Evolutionary conservation across 2,797 vertebrate species (phyloP).

Genomic region (Enteromius unitaeniatus): DNA sequence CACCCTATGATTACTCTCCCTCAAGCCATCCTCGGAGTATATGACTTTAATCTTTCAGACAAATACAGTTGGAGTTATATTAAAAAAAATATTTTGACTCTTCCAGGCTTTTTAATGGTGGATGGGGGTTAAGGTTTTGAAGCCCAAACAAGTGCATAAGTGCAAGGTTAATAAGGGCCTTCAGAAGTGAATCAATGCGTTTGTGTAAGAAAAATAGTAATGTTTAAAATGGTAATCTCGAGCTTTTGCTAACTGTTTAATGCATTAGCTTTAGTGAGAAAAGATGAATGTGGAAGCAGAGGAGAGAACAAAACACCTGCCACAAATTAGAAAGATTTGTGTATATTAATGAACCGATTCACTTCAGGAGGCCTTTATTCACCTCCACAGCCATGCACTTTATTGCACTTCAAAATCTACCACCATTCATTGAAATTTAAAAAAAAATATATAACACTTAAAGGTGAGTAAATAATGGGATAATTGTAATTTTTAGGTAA

Average conservation of each 20-base stretch:
- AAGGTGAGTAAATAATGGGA: neutral
- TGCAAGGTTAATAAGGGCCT: neutral
- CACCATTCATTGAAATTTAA: neutral
- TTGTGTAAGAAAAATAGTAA: neutral
- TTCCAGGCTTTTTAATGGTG: neutral
- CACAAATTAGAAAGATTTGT: neutral
- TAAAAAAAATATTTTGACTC: neutral
- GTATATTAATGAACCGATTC: neutral
- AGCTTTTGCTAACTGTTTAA: too few species aligned
- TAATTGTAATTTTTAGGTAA: neutral
- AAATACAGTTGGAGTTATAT: neutral
- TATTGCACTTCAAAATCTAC: neutral
- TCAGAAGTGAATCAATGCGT: neutral
- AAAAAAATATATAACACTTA: too few species aligned
- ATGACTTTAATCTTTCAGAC: neutral
- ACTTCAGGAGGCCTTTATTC: neutral
- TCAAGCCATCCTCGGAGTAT: neutral
- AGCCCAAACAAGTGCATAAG: neutral
- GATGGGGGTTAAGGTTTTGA: neutral
- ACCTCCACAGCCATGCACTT: neutral
- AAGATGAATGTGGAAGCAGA: too few species aligned
- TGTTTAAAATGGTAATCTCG: neutral
- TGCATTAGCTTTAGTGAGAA: too few species aligned
- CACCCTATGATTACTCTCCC: neutral
- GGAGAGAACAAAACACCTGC: too few species aligned